These are phyloP conservation scores for Pediacus dermestoides DNA, from an alignment of 2,888 invertebrate species.

Conservation along the genomic window DNA sequence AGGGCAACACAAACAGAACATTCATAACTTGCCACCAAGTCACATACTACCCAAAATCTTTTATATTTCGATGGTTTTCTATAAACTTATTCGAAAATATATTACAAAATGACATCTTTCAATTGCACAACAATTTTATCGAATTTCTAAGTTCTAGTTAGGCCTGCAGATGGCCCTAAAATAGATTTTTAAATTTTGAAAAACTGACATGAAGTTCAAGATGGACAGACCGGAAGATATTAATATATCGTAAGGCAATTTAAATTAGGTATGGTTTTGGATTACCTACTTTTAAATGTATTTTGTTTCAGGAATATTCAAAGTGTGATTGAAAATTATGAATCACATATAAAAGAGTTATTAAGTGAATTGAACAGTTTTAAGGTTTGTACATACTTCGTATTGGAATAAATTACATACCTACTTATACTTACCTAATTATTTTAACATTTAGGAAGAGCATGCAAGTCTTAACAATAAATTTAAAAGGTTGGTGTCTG, in stretches of 20 bases:
- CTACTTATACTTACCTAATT: constrained; percentile 2
- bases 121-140: no score
- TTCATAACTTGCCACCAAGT: no score
- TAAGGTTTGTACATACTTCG: constrained; percentile 25
- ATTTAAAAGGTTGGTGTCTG: constrained; percentile 25
- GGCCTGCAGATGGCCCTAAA: no score
- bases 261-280: no score
- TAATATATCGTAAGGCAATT: constrained; percentile 14
- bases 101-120: constrained; percentile 5
- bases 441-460: constrained; percentile 34
- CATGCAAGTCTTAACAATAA: constrained; percentile 28
- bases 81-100: no score
- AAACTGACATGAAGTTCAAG: constrained; percentile 6
- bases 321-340: constrained; percentile 29
- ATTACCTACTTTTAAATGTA: no score
- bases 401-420: not conserved
- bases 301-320: constrained; percentile 29
- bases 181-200: constrained; percentile 11
- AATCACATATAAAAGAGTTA: constrained; percentile 30
- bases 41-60: no score
- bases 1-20: no score
- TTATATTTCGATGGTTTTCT: no score
- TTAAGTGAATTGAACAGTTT: constrained; percentile 30
- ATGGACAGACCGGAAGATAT: constrained; percentile 11
- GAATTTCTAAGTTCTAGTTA: no score